phyloP scores from a whole-genome alignment of 2,113 vertebrate genomes.

The Platysternon megacephalum region DNA sequence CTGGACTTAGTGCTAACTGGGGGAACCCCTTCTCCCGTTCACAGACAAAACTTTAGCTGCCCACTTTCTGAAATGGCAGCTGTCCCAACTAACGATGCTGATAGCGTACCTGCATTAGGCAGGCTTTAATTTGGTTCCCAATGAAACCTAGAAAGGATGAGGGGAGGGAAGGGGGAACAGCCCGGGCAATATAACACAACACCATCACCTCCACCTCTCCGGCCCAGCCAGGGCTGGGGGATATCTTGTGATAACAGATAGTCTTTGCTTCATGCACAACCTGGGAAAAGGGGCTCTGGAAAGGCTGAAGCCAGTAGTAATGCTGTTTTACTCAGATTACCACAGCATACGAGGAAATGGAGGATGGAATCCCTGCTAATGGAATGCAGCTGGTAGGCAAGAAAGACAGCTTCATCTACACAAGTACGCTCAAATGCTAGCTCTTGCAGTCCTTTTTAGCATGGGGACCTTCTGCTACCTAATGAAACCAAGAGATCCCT shows the following conservation, averaged over 20 bases:
- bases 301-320: neutral
- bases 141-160: neutral
- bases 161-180: neutral
- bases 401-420: neutral
- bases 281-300: neutral
- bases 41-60: neutral
- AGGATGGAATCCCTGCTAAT: fast-evolving
- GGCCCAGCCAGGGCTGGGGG: neutral
- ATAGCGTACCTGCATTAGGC: neutral
- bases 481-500: fast-evolving
- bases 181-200: fast-evolving
- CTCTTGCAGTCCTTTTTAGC: neutral
- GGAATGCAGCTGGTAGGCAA: neutral
- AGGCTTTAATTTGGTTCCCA: fast-evolving
- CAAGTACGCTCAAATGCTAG: fast-evolving
- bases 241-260: fast-evolving
- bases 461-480: fast-evolving
- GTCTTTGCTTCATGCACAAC: fast-evolving
- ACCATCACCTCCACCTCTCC: fast-evolving
- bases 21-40: neutral
- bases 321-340: fast-evolving
- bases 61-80: neutral
- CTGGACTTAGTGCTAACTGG: fast-evolving
- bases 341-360: fast-evolving
- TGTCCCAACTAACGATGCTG: fast-evolving